Evolutionary conservation across 2,113 vertebrate genomes (phyloP).

Genomic region (Egretta garzetta): DNA sequence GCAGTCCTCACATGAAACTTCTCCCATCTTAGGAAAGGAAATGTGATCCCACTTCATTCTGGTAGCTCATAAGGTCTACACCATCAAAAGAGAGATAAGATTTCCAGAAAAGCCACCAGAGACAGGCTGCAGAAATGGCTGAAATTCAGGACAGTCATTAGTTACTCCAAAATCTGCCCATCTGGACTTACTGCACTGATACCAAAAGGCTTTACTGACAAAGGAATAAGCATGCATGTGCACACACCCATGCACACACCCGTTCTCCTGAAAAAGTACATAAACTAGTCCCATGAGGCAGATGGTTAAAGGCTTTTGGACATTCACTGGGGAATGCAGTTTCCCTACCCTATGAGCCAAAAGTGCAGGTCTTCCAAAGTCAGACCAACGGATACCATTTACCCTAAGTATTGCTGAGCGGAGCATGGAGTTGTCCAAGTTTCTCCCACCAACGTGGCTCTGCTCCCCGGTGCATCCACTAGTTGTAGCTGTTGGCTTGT

Average conservation of each 20-base stretch:
- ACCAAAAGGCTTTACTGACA: not conserved
- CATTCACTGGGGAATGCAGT: not conserved
- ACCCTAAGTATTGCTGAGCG: not conserved
- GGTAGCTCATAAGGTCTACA: not conserved
- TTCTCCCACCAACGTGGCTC: not conserved
- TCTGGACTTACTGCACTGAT: not conserved
- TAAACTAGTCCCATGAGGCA: not conserved
- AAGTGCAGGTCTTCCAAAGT: not conserved
- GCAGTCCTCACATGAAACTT: not conserved
- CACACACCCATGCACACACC: not conserved
- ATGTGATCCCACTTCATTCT: not conserved
- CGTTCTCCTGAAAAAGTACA: not conserved
- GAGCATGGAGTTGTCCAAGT: not conserved
- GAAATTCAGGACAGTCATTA: not conserved
- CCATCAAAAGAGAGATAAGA: not conserved
- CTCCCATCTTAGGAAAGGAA: not conserved
- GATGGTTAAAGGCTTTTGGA: not conserved
- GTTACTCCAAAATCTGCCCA: not conserved
- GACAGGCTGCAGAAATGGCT: not conserved
- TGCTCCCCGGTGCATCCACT: accelerated
- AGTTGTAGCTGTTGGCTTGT: not conserved
- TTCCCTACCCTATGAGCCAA: not conserved
- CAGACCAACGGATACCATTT: not conserved
- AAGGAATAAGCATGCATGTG: not conserved
- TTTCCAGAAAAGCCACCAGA: not conserved